Evolutionary conservation across 92 coral and sea anemone genomes (phyloP), one percentile per base, ranked within the genome.

Genomic region (Actinostola sp.): DNA sequence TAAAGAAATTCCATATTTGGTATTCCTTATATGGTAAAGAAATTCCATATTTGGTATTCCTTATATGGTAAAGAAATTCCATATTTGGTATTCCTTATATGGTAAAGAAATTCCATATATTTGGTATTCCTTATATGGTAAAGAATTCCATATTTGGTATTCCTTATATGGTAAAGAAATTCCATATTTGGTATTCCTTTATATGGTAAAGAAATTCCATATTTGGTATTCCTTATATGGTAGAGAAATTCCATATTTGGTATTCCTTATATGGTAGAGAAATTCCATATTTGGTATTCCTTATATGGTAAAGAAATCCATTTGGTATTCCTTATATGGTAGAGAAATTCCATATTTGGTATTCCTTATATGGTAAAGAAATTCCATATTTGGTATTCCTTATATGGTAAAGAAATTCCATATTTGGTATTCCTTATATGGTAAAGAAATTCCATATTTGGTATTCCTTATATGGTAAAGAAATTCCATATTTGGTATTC

Each of bases 61-160:
- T 46, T 46, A 46, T 46, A 6, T 46, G 53, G 53, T 46, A 46
- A 46, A 2, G 23, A 46, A 46, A 4, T 13, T 13, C 19, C 8
- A 4, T 46, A 46, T 46, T 46, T 46, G 53, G 53, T 46, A 4
- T 4, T 46, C 53, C 53, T 46, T 46, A 46, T 46, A 6, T 46
- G 53, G 53, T 46, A 46, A 46, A 2, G 23, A 46, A 46, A 4
- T 13, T 13, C 19, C 8, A n/a, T n/a, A 4, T 46, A 46, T 46
- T 46, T 46, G 53, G 53, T 46, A 4, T 4, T 46, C 53, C 53
- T 46, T 46, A 46, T 46, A 6, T 46, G 53, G 53, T 46, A 46
- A 46, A 2, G 23, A 46, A 46, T 46, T 13, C 19, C 8, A 4
- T 46, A 46, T 46, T 46, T 46, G 53, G 53, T 46, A 4, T 4